phyloP scores from a whole-genome alignment of 2,113 vertebrate genomes.

The Ptilonorhynchus violaceus region DNA sequence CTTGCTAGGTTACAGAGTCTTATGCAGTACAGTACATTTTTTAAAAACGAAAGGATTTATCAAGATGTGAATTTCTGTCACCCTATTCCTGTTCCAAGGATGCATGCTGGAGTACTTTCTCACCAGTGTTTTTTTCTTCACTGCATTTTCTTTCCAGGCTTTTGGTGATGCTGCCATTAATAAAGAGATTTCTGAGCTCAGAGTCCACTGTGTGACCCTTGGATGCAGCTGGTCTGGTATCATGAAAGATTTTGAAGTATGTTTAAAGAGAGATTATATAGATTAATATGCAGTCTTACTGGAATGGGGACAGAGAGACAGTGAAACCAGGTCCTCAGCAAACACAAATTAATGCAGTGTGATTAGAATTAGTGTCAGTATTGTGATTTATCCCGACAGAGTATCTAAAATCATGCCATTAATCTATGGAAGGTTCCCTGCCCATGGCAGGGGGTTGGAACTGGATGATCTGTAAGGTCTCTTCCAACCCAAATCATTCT shows the following conservation, averaged over 20 bases:
- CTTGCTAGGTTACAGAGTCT: neutral
- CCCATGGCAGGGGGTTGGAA: accelerated
- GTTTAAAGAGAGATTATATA: neutral
- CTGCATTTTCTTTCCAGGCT: conserved; percentile 54
- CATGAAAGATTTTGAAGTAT: conserved; percentile 74
- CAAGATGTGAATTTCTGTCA: neutral
- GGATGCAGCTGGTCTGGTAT: conserved; percentile 75
- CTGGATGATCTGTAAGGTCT: neutral
- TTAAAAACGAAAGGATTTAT: neutral
- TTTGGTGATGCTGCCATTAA: conserved; percentile 76
- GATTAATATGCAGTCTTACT: neutral
- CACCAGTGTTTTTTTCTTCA: neutral
- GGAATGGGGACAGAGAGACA: neutral
- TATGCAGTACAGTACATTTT: neutral
- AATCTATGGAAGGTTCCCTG: neutral
- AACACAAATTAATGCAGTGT: neutral
- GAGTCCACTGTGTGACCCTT: conserved; percentile 70
- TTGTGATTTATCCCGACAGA: neutral
- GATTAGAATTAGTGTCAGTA: neutral
- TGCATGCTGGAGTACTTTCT: neutral
- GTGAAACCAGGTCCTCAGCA: neutral
- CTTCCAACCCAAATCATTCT: neutral
- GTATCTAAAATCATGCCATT: neutral
- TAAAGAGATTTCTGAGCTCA: conserved; percentile 77
- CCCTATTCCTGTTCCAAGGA: neutral